These are phyloP conservation scores for Furcifer pardalis DNA, from an alignment of 2,797 vertebrate genomes.

Conservation along the genomic window DNA sequence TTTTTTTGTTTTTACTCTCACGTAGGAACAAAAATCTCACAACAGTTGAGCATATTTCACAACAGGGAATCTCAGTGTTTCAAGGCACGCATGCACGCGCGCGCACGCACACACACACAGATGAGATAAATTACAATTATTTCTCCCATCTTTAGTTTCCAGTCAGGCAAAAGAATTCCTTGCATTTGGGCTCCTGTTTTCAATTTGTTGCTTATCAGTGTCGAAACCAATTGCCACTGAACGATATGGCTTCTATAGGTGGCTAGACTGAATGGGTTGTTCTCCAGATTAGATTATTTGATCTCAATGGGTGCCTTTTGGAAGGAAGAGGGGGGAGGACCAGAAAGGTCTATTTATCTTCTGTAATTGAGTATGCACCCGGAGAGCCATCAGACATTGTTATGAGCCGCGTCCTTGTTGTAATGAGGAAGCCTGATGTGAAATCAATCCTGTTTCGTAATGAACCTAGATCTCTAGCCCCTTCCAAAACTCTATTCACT, in stretches of 20 bases:
- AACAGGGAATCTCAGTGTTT: too few relatives aligned
- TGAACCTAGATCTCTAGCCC: constrained; percentile 14
- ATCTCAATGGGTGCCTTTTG: neutral
- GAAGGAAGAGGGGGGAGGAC: neutral
- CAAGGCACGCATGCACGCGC: too few relatives aligned
- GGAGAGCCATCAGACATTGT: constrained; percentile 31
- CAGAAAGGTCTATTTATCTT: neutral
- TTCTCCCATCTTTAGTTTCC: too few relatives aligned
- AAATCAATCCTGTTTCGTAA: constrained; percentile 36
- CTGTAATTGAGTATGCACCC: neutral
- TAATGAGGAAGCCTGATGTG: constrained; percentile 39
- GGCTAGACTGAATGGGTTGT: too few relatives aligned
- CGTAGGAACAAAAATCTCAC: too few relatives aligned
- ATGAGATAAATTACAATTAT: too few relatives aligned
- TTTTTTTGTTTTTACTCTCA: too few relatives aligned
- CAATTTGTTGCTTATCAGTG: too few relatives aligned
- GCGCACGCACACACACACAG: too few relatives aligned
- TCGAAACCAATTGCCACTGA: neutral
- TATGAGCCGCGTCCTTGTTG: neutral
- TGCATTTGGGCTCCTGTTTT: neutral
- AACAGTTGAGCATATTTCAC: too few relatives aligned
- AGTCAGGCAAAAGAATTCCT: too few relatives aligned
- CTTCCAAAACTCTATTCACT: neutral
- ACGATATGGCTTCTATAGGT: neutral
- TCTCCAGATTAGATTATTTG: neutral